phyloP scores from a whole-genome alignment of 2,113 vertebrate genomes.

The Phalacrocorax brasilianus region DNA sequence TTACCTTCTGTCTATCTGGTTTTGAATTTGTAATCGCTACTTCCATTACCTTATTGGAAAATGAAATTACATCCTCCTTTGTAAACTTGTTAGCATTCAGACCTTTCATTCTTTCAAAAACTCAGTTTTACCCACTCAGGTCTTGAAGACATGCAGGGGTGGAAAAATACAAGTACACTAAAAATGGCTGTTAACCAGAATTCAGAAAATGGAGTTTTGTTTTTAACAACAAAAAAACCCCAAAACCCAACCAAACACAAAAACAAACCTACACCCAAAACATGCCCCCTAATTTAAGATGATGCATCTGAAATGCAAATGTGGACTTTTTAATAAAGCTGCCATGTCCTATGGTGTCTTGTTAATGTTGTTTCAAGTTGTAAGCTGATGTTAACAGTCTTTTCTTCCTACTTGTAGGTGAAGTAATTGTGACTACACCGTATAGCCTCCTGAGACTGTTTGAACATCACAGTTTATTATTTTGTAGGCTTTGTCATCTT shows the following conservation, averaged over 20 bases:
- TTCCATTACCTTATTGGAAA: neutral
- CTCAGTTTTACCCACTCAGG: neutral
- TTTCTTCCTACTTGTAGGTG: slow-evolving; percentile 71
- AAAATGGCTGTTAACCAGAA: neutral
- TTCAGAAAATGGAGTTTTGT: neutral
- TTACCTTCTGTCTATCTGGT: neutral
- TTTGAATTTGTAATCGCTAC: neutral
- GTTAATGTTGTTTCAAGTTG: neutral
- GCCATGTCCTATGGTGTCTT: accelerated
- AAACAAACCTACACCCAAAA: neutral
- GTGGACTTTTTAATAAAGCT: neutral
- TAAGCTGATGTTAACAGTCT: neutral
- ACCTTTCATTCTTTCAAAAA: neutral
- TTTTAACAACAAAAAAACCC: neutral
- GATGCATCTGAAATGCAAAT: neutral
- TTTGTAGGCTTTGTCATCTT: slow-evolving; percentile 85
- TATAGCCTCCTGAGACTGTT: slow-evolving; percentile 82
- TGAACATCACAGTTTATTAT: slow-evolving; percentile 72
- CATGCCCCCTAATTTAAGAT: neutral
- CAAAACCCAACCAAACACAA: no score
- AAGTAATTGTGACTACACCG: slow-evolving; percentile 85
- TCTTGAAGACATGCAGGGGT: neutral
- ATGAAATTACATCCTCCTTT: neutral
- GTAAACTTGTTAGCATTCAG: neutral
- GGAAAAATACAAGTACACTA: neutral